Conservation (phyloP, 2,113 vertebrate species). For the Panthera leo region DNA sequence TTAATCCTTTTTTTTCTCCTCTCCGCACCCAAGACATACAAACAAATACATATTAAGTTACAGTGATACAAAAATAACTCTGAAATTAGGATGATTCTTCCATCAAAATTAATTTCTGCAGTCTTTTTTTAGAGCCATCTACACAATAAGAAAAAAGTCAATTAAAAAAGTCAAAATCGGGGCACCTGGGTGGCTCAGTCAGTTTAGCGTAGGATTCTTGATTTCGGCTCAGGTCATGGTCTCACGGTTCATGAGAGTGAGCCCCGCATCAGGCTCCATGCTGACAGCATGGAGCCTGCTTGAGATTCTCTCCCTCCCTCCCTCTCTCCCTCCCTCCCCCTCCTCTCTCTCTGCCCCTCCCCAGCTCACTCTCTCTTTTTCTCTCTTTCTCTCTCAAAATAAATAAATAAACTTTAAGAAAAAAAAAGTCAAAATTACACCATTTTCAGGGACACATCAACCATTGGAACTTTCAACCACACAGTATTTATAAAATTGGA, state of each 20-base stretch:
- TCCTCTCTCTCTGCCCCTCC: too few relatives aligned
- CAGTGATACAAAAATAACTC: background rate
- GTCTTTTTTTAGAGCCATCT: background rate
- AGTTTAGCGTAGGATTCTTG: too few relatives aligned
- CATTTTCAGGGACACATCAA: background rate
- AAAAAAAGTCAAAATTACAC: background rate
- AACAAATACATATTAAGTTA: background rate
- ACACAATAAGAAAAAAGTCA: background rate
- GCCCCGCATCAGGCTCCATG: too few relatives aligned
- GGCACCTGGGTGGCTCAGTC: too few relatives aligned
- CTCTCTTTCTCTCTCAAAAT: too few relatives aligned
- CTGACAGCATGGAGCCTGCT: too few relatives aligned
- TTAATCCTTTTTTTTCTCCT: background rate
- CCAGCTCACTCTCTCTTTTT: too few relatives aligned
- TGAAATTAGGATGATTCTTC: background rate
- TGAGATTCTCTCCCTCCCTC: too few relatives aligned
- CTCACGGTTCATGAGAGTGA: too few relatives aligned
- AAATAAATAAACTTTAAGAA: too few relatives aligned
- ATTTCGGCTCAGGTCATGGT: too few relatives aligned
- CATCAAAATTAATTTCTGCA: background rate
- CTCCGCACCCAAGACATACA: background rate
- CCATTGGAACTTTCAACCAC: background rate
- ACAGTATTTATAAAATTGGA: background rate
- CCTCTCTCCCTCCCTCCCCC: too few relatives aligned
- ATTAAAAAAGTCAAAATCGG: background rate